These are phyloP conservation scores for Conus canariensis DNA, from an alignment of 2,888 invertebrate genomes.

Conservation along the genomic window DNA sequence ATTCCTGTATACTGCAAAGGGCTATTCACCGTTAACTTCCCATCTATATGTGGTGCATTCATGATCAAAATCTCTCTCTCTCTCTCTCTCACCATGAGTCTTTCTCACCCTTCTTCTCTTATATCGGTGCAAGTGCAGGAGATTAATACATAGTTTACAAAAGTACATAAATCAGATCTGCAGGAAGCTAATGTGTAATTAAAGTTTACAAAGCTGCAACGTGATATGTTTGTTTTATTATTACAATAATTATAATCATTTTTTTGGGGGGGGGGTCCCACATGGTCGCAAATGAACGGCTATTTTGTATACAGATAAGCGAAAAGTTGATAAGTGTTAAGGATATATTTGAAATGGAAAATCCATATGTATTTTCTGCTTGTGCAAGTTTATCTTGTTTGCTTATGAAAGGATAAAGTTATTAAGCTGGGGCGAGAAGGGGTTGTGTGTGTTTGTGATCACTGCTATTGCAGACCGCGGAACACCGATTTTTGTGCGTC, in stretches of 20 bases:
- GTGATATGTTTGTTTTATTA: neutral
- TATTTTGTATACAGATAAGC: no score
- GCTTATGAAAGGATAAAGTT: neutral
- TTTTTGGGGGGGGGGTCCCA: no score
- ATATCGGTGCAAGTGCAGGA: neutral
- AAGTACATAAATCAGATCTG: neutral
- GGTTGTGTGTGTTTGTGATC: no score
- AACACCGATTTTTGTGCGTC: no score
- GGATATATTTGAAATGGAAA: neutral
- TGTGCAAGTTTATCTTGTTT: neutral
- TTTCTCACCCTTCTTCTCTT: neutral
- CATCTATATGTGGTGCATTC: neutral
- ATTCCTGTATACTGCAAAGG: neutral
- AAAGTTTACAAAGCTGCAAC: neutral
- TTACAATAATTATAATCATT: no score
- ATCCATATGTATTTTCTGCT: neutral
- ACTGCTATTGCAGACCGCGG: no score
- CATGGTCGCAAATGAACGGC: no score
- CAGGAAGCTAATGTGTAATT: neutral
- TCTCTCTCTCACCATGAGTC: neutral
- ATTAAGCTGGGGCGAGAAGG: neutral
- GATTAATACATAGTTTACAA: neutral
- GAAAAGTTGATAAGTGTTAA: no score
- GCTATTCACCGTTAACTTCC: neutral
- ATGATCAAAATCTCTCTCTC: constrained; percentile 6